Percentiles rank a stretch among this genome's conserved stretches.
These are phyloP conservation scores for Rhinogobius similis DNA, from an alignment of 2,113 vertebrate species.

Conservation along the genomic window DNA sequence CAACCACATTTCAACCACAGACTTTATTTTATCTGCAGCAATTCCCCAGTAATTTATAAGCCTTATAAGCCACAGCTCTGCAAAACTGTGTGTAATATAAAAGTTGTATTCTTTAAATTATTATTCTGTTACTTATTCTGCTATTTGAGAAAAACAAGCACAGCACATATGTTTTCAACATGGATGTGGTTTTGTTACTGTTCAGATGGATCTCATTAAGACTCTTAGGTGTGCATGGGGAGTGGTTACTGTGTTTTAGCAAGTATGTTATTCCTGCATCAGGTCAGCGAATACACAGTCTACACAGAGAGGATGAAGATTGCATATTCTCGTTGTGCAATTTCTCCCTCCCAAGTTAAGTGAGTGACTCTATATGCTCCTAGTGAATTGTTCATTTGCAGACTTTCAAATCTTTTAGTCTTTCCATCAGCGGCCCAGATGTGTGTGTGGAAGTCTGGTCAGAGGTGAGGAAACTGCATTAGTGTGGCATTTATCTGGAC, in stretches of 20 bases:
- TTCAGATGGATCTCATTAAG: neutral
- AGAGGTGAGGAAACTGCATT: constrained; percentile 15
- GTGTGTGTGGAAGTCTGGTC: constrained; percentile 7
- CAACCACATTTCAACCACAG: neutral
- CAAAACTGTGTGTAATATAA: neutral
- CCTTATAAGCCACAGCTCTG: neutral
- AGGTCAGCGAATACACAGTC: neutral
- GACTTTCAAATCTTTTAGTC: neutral
- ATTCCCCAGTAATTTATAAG: neutral
- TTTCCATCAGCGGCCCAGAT: neutral
- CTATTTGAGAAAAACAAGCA: neutral
- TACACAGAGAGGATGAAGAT: neutral
- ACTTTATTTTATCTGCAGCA: neutral
- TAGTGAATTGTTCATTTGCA: neutral
- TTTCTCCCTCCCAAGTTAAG: neutral
- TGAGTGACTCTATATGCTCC: neutral
- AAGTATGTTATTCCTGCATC: neutral
- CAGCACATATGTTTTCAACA: neutral
- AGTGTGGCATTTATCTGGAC: constrained; percentile 53
- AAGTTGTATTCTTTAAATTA: neutral
- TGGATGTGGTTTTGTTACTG: neutral
- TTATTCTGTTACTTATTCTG: neutral
- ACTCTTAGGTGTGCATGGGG: neutral
- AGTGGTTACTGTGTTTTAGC: neutral
- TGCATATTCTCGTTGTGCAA: neutral